phyloP scores from a whole-genome alignment of 2,797 vertebrate species.

The Varecia variegata region DNA sequence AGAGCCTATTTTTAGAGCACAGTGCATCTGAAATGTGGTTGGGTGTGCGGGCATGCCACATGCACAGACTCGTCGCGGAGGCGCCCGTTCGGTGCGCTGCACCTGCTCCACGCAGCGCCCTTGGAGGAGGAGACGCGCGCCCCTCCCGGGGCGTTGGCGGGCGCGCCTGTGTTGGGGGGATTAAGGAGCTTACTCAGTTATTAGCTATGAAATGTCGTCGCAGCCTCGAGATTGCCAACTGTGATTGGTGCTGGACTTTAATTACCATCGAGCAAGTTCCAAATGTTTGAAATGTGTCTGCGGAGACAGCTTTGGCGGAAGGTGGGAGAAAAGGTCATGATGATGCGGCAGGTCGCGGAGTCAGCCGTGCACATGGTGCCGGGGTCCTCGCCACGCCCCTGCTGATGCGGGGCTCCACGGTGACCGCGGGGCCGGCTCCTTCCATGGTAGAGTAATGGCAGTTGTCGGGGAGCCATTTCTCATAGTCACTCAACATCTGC shows the following conservation, averaged over 20 bases:
- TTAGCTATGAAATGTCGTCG: slow-evolving; percentile 60
- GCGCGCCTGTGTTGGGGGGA: neutral
- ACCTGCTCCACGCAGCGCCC: neutral
- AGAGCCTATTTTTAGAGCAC: neutral
- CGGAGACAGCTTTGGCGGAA: neutral
- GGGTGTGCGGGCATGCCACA: fast-evolving
- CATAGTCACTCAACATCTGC: neutral
- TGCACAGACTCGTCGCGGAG: neutral
- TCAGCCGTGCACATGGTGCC: neutral
- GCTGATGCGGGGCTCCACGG: fast-evolving
- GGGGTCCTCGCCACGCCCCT: neutral
- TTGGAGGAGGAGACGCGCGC: neutral
- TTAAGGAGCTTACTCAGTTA: slow-evolving; percentile 58
- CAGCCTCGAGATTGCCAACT: slow-evolving; percentile 41
- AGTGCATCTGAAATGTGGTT: neutral
- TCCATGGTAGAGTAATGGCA: fast-evolving
- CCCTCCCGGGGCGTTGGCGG: neutral
- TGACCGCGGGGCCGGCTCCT: neutral
- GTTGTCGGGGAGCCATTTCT: neutral
- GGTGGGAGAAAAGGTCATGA: neutral
- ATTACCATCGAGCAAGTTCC: slow-evolving; percentile 27
- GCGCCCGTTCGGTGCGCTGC: fast-evolving
- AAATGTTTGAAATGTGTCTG: slow-evolving; percentile 28
- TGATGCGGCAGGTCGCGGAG: neutral
- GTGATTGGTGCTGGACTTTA: slow-evolving; percentile 43